Percentiles rank a stretch among this genome's conserved stretches.
Evolutionary conservation across 35 echinoderm and acorn worm genomes (phyloP).

Genomic region (Diadema setosum): DNA sequence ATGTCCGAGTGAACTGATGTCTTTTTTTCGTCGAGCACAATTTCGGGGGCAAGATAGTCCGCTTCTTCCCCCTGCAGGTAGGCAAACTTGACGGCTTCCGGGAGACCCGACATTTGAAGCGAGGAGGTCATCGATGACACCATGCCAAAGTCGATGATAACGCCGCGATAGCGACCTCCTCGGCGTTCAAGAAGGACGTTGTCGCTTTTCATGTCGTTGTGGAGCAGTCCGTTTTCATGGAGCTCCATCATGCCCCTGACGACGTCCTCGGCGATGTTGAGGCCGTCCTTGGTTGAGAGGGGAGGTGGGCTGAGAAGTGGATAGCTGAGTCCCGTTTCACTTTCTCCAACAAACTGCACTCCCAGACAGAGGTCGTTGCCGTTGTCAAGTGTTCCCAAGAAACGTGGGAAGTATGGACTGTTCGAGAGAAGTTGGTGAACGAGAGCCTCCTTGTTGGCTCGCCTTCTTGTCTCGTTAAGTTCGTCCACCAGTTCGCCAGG

Average conservation of each 20-base stretch:
- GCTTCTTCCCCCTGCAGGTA: background rate
- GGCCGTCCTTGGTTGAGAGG: background rate
- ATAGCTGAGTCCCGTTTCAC: background rate
- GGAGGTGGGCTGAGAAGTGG: background rate
- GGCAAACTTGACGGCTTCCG: background rate
- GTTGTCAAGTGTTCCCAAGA: background rate
- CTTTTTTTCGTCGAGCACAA: background rate
- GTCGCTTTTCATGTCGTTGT: background rate
- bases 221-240: background rate
- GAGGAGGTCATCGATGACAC: background rate
- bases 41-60: background rate
- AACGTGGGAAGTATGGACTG: background rate
- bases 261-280: background rate
- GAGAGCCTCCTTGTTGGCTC: background rate
- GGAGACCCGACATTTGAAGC: background rate
- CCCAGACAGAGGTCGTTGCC: background rate
- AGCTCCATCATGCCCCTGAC: background rate
- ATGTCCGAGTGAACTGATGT: background rate
- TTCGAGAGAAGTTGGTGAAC: background rate
- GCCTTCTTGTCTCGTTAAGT: background rate
- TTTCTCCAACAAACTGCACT: background rate
- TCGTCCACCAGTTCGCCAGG: background rate
- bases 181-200: background rate
- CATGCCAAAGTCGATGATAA: background rate
- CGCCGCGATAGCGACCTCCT: background rate